Conservation (phyloP, 2,888 invertebrate genomes). For the Notodonta ziczac region DNA sequence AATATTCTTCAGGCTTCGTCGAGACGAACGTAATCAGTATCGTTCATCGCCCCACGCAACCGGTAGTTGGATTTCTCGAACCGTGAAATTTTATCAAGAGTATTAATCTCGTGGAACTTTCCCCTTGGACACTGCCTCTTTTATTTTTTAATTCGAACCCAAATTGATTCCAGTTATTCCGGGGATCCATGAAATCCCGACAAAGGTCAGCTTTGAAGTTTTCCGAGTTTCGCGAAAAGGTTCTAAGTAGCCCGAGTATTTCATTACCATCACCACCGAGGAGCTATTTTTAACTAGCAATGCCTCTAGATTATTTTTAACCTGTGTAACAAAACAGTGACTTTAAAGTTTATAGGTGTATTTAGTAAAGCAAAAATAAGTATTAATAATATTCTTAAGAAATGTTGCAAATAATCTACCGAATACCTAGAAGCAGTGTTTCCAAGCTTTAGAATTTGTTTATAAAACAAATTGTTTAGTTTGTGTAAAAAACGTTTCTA, state of each 20-base stretch:
- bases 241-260: constrained; percentile 9
- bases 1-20: constrained; percentile 46
- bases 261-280: neutral
- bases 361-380: too few relatives aligned
- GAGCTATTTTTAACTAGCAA: constrained; percentile 7
- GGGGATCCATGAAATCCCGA: constrained; percentile 13
- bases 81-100: constrained; percentile 85
- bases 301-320: too few relatives aligned
- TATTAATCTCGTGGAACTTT: constrained; percentile 82
- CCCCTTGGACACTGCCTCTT: constrained; percentile 71
- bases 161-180: constrained; percentile 66
- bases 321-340: too few relatives aligned
- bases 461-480: too few relatives aligned
- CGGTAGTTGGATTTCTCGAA: constrained; percentile 84
- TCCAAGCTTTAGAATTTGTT: too few relatives aligned
- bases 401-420: too few relatives aligned
- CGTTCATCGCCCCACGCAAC: constrained; percentile 83
- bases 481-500: too few relatives aligned
- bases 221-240: constrained; percentile 12
- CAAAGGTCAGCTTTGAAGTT: constrained; percentile 30
- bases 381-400: too few relatives aligned
- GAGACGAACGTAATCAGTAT: constrained; percentile 78
- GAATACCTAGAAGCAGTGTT: too few relatives aligned
- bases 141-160: constrained; percentile 66
- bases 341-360: too few relatives aligned